Evolutionary conservation across 2,888 invertebrate genomes (phyloP), one percentile per base, ranked within the genome.

Genomic region (Lycophotia porphyrea): DNA sequence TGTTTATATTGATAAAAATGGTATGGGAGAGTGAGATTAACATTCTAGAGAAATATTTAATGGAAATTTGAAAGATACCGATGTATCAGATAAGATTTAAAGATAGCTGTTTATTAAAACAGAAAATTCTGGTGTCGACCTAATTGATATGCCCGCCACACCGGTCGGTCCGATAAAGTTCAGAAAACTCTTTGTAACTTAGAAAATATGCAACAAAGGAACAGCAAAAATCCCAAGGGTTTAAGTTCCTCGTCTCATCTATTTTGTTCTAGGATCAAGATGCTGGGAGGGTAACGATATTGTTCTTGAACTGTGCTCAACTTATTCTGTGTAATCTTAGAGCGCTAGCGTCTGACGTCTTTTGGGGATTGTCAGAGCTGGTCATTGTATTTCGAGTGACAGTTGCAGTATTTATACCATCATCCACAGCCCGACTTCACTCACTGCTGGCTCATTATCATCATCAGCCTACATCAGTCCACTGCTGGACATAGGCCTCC

Each of bases 141-240:
- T 84, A 73, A 70, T 80, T 84, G 70, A 73, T 70, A 84, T 81
- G 69, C 64, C 36, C 31, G 70, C 66, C 80, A 66, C 58, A 70
- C 80, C 66, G 36, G 66, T 73, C 63, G 42, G 84, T 84, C 66
- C 11, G 84, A 60, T 74, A 73, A 84, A 80, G 69, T 81, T 73
- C 39, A 63, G 31, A 73, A 49, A 66, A 70, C 66, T 81, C 70
- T 84, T 72, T 63, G 73, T 80, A 70, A 70, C 68, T 81, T 67
- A 55, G 63, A 64, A 84, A 84, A 74, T 74, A 58, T 74, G 71
- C 60, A 84, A 81, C 75, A 81, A 84, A 71, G 71, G 39, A 68
- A 68, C 36, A 55, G 44, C 47, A 84, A 71, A 68, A 80, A 13
- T 55, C 66, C 68, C 74, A 42, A 64, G 74, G 60, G 85, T 44